Base-by-base conservation (phyloP, 1,140 invertebrate species). In the Sycobia sp. region DNA sequence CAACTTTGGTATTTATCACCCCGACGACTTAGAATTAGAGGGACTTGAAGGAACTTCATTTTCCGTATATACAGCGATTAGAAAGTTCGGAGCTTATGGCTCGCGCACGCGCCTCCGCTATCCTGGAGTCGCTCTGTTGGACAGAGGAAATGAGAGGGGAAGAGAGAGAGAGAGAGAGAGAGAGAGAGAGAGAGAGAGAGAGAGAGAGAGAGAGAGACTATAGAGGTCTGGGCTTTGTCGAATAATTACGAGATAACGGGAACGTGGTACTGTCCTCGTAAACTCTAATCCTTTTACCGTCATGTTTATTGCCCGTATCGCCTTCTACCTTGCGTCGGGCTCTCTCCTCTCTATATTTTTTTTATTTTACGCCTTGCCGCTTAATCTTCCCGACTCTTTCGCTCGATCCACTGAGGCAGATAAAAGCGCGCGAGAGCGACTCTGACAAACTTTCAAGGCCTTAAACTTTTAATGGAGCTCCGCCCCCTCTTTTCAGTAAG, bases 61-160 rank as follows among this genome's bases (percentile, higher is more conserved):
- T 62, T 62, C 29, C 59, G 50, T 53, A 62, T n/a, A n/a, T 62
- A 62, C 59, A 62, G 50, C 59, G 49, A 62, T 62, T 62, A 62
- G 59, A 62, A 62, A 62, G 59, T 62, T 62, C 27, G 41, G 13
- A 62, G 59, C 59, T 62, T 62, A 62, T 43, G 59, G 41, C 56
- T 49, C 34, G 44, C 51, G 36, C 11, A 11, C 41, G 29, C 44
- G 56, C 18, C 29, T 49, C 36, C 49, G 25, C 11, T 16, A 11
- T 29, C 13, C 0, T 2, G 22, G 22, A 22, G 20, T 0, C 20
- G n/a, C 20, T n/a, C n/a, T n/a, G n/a, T n/a, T n/a, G n/a, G n/a
- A n/a, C n/a, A n/a, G n/a, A n/a, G n/a, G n/a, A n/a, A n/a, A n/a
- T n/a, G n/a, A n/a, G n/a, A n/a, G n/a, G n/a, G n/a, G n/a, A n/a